phyloP scores from a whole-genome alignment of 2,113 vertebrate species.

The Labeo rohita region DNA sequence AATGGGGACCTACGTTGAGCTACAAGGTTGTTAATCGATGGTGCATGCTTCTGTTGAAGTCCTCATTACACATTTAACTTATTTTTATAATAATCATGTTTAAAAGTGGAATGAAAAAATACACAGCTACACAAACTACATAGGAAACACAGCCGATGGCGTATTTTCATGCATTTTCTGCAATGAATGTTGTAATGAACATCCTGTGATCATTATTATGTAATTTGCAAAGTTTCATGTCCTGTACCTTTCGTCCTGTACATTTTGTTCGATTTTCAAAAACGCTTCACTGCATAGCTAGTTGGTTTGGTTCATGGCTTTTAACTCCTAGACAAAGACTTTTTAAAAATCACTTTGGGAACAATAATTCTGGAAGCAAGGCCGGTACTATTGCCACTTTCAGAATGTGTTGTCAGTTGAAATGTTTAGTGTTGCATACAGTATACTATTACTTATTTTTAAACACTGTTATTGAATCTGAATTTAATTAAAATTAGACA shows the following conservation, averaged over 20 bases:
- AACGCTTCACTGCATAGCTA: background rate
- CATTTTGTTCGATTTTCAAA: background rate
- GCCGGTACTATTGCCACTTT: background rate
- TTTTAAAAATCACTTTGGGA: background rate
- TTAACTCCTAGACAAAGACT: background rate
- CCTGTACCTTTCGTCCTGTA: no score
- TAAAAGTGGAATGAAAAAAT: background rate
- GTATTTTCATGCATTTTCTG: background rate
- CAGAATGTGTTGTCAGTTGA: background rate
- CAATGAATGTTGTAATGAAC: background rate
- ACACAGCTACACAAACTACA: background rate
- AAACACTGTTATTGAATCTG: background rate
- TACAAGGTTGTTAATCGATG: background rate
- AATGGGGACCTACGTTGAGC: background rate
- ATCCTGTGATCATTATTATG: background rate
- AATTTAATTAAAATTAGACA: background rate
- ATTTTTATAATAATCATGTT: background rate
- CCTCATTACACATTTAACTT: background rate
- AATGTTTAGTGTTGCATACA: no score
- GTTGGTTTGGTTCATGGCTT: background rate
- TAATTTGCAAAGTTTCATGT: background rate
- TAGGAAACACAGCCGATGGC: background rate
- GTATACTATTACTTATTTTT: no score
- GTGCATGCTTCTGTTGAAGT: background rate
- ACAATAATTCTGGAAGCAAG: background rate